Conservation (phyloP, 2,113 vertebrate genomes). For the Pyrgilauda ruficollis region DNA sequence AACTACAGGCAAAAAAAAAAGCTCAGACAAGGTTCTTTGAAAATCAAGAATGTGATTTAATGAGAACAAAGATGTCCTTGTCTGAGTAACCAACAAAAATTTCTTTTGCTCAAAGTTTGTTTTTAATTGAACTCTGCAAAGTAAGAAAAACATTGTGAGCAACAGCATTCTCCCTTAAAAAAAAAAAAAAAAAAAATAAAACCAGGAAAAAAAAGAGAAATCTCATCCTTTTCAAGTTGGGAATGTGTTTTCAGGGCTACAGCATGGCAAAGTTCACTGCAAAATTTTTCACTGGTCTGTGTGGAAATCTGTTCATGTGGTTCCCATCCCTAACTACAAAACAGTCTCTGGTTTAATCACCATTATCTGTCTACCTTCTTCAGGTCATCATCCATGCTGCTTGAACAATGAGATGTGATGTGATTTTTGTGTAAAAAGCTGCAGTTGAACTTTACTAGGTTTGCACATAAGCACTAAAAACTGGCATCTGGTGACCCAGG, state of each 20-base stretch:
- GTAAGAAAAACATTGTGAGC: not conserved
- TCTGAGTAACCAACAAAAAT: not conserved
- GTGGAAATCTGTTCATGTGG: not conserved
- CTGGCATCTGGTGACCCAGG: not conserved
- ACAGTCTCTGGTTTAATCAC: not conserved
- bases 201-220: not conserved
- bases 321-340: not conserved
- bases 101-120: not conserved
- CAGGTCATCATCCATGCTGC: not conserved
- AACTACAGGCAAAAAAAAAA: not conserved
- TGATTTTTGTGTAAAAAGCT: not conserved
- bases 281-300: not conserved
- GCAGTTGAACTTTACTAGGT: not conserved
- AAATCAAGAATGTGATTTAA: not conserved
- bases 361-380: not conserved
- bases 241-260: not conserved
- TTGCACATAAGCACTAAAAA: not conserved
- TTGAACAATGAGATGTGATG: not conserved
- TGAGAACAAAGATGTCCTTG: not conserved
- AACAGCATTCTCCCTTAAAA: not conserved
- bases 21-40: not conserved
- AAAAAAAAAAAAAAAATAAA: not conserved
- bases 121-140: not conserved
- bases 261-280: not conserved
- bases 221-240: rapidly evolving